Evolutionary conservation across 2,888 invertebrate genomes (phyloP).

Genomic region (Melolontha melolontha): DNA sequence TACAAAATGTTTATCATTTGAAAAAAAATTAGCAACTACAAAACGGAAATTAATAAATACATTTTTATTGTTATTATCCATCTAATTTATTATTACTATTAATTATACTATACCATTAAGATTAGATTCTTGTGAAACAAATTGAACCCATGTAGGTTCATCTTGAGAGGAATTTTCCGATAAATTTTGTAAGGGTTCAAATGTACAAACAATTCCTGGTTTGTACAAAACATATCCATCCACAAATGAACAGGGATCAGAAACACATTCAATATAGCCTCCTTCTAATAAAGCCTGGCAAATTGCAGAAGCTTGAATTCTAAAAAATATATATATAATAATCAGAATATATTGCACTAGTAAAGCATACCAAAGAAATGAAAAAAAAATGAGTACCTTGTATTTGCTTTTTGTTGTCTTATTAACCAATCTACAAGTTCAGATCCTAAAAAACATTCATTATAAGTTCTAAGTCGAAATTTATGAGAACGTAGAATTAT

Average conservation of each 20-base stretch:
- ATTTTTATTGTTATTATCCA: too few species aligned
- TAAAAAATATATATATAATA: slow-evolving; percentile 53
- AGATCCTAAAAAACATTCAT: slow-evolving; percentile 81
- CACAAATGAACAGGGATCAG: slow-evolving; percentile 68
- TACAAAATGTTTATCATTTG: too few species aligned
- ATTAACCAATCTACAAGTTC: slow-evolving; percentile 89
- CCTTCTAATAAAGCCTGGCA: slow-evolving; percentile 84
- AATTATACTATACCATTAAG: slow-evolving; percentile 59
- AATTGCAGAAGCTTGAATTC: slow-evolving; percentile 80
- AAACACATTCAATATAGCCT: slow-evolving; percentile 77
- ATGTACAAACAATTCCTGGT: slow-evolving; percentile 61
- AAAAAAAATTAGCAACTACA: too few species aligned
- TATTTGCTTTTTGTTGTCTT: slow-evolving; percentile 80
- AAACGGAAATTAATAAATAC: too few species aligned
- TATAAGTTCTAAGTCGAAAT: slow-evolving; percentile 79
- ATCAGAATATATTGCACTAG: too few species aligned
- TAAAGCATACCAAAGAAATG: slow-evolving; percentile 9
- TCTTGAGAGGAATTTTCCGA: slow-evolving; percentile 64
- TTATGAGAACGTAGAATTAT: slow-evolving; percentile 73
- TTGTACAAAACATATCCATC: slow-evolving; percentile 67
- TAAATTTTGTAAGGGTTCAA: slow-evolving; percentile 49
- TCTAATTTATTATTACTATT: background rate
- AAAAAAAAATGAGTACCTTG: slow-evolving; percentile 68
- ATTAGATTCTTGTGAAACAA: slow-evolving; percentile 67
- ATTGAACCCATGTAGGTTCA: slow-evolving; percentile 76